A percentile compares a stretch with the other conserved stretches of the same genome.
phyloP scores from a whole-genome alignment of 2,888 invertebrate genomes.

The Tipula unca region DNA sequence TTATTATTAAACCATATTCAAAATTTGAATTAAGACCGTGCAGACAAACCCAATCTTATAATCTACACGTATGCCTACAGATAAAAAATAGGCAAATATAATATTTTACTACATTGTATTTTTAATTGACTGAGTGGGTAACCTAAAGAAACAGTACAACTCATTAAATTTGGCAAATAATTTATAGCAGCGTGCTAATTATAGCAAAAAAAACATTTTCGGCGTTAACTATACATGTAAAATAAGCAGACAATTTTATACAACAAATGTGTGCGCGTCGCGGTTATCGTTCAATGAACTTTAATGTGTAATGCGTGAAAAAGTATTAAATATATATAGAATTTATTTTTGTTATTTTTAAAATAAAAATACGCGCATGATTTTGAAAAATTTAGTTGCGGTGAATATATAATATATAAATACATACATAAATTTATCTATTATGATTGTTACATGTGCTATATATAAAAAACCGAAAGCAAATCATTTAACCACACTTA shows the following conservation, averaged over 20 bases:
- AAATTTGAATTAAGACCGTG: too few species aligned
- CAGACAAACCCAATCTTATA: too few species aligned
- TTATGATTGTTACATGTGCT: not conserved
- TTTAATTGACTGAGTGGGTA: not conserved
- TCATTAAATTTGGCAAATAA: not conserved
- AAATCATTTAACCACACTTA: not conserved
- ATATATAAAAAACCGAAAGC: not conserved
- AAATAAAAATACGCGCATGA: not conserved
- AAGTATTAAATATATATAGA: not conserved
- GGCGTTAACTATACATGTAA: not conserved
- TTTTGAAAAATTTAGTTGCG: not conserved
- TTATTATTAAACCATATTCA: too few species aligned
- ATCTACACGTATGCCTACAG: not conserved
- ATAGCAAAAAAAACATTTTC: not conserved
- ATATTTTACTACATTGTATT: not conserved
- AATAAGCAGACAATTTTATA: not conserved
- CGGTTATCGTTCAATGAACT: slow-evolving; percentile 8
- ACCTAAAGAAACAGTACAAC: not conserved
- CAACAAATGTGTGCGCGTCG: not conserved
- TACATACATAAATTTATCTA: not conserved
- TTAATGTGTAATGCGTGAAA: not conserved
- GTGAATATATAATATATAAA: too few species aligned
- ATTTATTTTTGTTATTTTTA: not conserved
- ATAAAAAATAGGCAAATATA: not conserved
- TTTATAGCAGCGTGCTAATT: not conserved